A percentile compares a stretch with the other conserved stretches of the same genome.
Evolutionary conservation across 1,140 invertebrate genomes (phyloP).

Genomic region (Drosophila takahashii): DNA sequence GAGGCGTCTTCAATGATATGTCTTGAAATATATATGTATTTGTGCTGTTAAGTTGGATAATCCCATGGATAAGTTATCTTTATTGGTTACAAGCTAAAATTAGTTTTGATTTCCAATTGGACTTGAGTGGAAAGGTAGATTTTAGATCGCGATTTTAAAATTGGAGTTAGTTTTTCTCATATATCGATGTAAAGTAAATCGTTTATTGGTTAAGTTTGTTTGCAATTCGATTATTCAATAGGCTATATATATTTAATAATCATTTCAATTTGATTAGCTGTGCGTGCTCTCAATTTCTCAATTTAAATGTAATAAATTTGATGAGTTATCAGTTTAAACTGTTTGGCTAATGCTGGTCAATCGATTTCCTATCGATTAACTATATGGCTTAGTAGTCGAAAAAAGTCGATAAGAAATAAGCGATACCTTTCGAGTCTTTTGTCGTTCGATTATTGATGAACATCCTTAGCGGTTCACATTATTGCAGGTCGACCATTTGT

Average conservation of each 20-base stretch:
- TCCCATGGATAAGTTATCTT: conserved; percentile 23
- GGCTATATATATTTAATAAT: conserved; percentile 20
- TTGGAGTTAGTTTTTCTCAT: conserved; percentile 9
- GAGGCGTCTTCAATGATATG: conserved; percentile 71
- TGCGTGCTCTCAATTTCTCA: conserved; percentile 23
- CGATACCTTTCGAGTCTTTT: conserved; percentile 4
- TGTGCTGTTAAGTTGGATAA: conserved; percentile 11
- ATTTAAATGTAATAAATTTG: conserved; percentile 6
- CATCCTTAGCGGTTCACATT: conserved; percentile 2
- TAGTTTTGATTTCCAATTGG: conserved; percentile 23
- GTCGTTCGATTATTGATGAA: conserved; percentile 23
- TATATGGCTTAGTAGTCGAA: conserved; percentile 13
- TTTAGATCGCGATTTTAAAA: conserved; percentile 20
- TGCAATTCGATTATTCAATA: conserved; percentile 29
- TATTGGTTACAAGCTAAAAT: conserved; percentile 33
- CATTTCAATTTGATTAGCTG: conserved; percentile 36
- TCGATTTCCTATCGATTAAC: conserved; percentile 23
- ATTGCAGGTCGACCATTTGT: not conserved
- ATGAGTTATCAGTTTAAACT: conserved; percentile 16
- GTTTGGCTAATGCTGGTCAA: conserved; percentile 24
- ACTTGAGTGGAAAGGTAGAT: conserved; percentile 19
- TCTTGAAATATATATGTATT: conserved; percentile 45
- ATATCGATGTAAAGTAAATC: conserved; percentile 48
- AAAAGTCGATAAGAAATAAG: conserved; percentile 6
- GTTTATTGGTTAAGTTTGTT: conserved; percentile 19